Conservation (phyloP, 2,113 vertebrate genomes). For the Kryptolebias marmoratus region DNA sequence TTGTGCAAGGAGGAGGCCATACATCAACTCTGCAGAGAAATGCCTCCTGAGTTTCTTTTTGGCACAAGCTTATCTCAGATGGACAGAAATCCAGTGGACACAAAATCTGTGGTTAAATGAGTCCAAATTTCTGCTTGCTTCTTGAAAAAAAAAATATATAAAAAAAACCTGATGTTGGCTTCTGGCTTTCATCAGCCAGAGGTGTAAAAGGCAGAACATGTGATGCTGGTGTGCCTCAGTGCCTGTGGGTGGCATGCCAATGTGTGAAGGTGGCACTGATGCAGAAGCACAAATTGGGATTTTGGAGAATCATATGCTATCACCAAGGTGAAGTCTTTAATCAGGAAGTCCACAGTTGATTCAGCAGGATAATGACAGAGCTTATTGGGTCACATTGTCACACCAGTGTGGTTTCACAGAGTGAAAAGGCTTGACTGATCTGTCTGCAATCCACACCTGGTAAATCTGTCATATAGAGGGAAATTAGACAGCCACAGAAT, state of each 20-base stretch:
- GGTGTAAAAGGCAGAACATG: neutral
- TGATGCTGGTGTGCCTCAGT: neutral
- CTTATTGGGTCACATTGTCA: too few relatives aligned
- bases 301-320: too few relatives aligned
- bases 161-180: neutral
- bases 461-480: too few relatives aligned
- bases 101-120: neutral
- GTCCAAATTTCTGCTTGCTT: neutral
- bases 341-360: too few relatives aligned
- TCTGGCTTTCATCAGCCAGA: neutral
- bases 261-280: too few relatives aligned
- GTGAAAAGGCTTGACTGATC: too few relatives aligned
- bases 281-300: too few relatives aligned
- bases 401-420: too few relatives aligned
- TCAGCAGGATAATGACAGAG: too few relatives aligned
- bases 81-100: constrained; percentile 1
- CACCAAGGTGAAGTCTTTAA: too few relatives aligned
- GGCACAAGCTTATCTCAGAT: constrained; percentile 1
- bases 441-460: too few relatives aligned
- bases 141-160: neutral
- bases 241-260: neutral
- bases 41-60: neutral
- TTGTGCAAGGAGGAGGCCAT: neutral
- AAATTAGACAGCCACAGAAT: too few relatives aligned
- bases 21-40: neutral